Evolutionary conservation across 2,888 invertebrate genomes (phyloP), one percentile per base, ranked within the genome.

Genomic region (Crioceris asparagi): DNA sequence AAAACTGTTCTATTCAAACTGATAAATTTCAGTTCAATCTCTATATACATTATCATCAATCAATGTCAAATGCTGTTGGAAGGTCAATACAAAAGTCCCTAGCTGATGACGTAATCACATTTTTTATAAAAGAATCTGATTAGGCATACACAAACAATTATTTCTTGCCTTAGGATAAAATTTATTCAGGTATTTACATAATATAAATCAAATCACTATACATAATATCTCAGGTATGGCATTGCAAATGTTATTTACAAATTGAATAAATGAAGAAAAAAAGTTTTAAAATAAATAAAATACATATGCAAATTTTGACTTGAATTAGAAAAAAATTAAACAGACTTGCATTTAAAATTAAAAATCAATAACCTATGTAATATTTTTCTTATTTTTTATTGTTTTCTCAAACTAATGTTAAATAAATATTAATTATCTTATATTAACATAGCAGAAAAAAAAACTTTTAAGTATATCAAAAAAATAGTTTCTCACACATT

Each of bases 211-310:
- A 47, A n/a, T n/a, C 10, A 47, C 47, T 47, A 47, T 47, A 47
- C 42, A 47, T 47, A 47, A 47, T 47, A 45, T 45, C 43, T 47
- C 45, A 45, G 47, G 45, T 45, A 47, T 47, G 45, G 47, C 45
- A 47, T 47, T 44, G 43, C 46, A 7, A 21, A 21, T 21, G n/a
- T n/a, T 44, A 38, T 41, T 35, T 41, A 41, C 12, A 27, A 14
- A 14, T 15, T 27, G 27, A 14, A 27, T 15, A 27, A 15, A 14
- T 27, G 4, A 27, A n/a, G n/a, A n/a, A 27, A 27, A 4, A 14
- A 12, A 27, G 15, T 27, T 27, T 27, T 11, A 27, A 27, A 27
- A 27, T 27, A 27, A 14, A 27, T 15, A 14, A 27, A 27, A 25
- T 14, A n/a, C 15, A 27, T 27, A 27, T n/a, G n/a, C n/a, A n/a